Evolutionary conservation across 2,113 vertebrate genomes (phyloP).

Genomic region (Eubucco bourcierii): DNA sequence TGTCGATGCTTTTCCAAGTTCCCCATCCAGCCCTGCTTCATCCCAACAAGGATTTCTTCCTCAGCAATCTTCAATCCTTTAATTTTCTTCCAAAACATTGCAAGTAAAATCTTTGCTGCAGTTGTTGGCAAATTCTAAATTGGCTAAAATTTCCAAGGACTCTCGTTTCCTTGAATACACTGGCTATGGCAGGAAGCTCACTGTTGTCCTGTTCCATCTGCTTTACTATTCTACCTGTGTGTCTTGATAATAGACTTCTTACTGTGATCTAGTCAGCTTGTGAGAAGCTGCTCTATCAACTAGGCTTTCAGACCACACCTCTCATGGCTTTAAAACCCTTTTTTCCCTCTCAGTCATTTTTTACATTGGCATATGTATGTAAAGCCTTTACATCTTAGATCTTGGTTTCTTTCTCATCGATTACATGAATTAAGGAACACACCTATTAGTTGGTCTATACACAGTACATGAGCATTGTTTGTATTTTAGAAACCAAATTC

Average conservation of each 20-base stretch:
- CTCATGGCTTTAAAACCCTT: neutral
- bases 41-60: neutral
- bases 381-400: neutral
- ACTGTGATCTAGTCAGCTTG: neutral
- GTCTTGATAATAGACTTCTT: neutral
- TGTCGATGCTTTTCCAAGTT: neutral
- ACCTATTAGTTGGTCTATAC: no score
- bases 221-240: neutral
- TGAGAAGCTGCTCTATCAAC: neutral
- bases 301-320: neutral
- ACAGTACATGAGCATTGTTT: neutral
- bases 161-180: neutral
- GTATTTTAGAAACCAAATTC: neutral
- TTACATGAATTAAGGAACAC: neutral
- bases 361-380: rapidly evolving
- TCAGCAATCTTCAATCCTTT: neutral
- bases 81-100: neutral
- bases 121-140: neutral
- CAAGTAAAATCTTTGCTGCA: neutral
- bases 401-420: neutral
- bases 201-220: neutral
- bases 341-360: neutral
- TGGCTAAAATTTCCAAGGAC: neutral
- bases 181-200: neutral
- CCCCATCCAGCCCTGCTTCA: neutral